These are phyloP conservation scores for Spinus pinus DNA, from an alignment of 2,797 vertebrate genomes.

Conservation along the genomic window DNA sequence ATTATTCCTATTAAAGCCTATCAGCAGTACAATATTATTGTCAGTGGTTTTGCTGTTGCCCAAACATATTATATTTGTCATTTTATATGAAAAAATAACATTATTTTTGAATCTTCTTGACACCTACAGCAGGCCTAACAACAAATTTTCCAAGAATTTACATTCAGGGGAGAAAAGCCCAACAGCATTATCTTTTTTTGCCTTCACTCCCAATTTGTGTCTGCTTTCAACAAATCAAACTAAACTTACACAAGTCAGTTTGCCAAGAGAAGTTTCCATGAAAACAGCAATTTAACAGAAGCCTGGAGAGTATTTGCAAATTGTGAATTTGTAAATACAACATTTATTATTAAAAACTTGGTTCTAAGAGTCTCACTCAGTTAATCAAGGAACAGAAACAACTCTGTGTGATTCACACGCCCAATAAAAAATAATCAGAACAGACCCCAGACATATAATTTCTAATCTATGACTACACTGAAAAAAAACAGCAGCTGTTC, in stretches of 20 bases:
- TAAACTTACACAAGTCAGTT: background rate
- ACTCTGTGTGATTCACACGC: constrained; percentile 23
- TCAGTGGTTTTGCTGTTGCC: background rate
- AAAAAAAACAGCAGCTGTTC: constrained; percentile 2
- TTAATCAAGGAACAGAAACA: constrained; percentile 44
- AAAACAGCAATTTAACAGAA: constrained; percentile 39
- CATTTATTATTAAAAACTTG: constrained; percentile 55
- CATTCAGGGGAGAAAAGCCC: background rate
- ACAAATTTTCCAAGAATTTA: background rate
- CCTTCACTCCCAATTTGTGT: background rate
- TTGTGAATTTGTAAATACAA: constrained; percentile 57
- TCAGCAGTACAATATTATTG: background rate
- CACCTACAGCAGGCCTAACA: background rate
- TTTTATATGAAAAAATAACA: background rate
- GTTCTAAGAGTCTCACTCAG: background rate
- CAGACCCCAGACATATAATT: constrained; percentile 29
- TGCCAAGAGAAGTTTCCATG: background rate
- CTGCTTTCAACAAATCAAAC: background rate
- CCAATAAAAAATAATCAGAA: constrained; percentile 7
- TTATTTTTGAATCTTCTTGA: background rate
- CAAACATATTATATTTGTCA: background rate
- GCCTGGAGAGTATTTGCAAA: constrained; percentile 45
- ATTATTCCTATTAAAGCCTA: background rate
- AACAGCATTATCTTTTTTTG: background rate
- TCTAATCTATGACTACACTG: background rate